These are phyloP conservation scores for Drosophila lutescens DNA, from an alignment of 2,888 invertebrate genomes.

Conservation along the genomic window DNA sequence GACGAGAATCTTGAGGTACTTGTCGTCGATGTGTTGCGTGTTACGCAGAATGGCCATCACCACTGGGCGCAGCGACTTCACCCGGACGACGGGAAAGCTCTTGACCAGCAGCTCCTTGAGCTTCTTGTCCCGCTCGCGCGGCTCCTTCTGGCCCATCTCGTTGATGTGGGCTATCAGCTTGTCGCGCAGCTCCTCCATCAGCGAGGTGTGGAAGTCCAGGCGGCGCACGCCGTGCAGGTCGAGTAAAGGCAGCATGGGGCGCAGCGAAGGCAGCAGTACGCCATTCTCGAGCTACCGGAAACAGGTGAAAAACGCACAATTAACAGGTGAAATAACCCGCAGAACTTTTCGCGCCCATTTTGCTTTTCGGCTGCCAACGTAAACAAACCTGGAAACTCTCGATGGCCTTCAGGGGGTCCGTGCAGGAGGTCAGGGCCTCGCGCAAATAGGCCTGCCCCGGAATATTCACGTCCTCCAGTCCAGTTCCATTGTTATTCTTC, in stretches of 20 bases:
- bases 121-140: slow-evolving; percentile 88
- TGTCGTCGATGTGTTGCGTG: slow-evolving; percentile 96
- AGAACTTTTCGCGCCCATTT: slow-evolving; percentile 37
- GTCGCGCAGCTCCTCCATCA: slow-evolving; percentile 91
- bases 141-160: slow-evolving; percentile 88
- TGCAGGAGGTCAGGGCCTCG: slow-evolving; percentile 96
- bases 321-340: background rate
- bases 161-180: slow-evolving; percentile 92
- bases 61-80: slow-evolving; percentile 95
- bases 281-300: slow-evolving; percentile 91
- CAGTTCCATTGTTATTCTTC: slow-evolving; percentile 86
- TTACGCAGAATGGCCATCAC: slow-evolving; percentile 97
- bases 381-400: slow-evolving; percentile 95
- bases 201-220: slow-evolving; percentile 97
- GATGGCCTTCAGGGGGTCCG: slow-evolving; percentile 98
- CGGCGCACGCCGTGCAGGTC: slow-evolving; percentile 97
- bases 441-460: slow-evolving; percentile 94
- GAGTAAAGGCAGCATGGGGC: slow-evolving; percentile 96
- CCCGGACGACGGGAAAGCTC: slow-evolving; percentile 96
- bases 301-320: background rate
- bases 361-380: slow-evolving; percentile 25
- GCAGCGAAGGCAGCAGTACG: slow-evolving; percentile 94
- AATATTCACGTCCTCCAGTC: slow-evolving; percentile 93
- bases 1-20: slow-evolving; percentile 91
- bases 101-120: slow-evolving; percentile 95